A percentile compares a stretch with the other conserved stretches of the same genome.
Conservation (phyloP, 2,888 invertebrate species). For the Aphidius colemani region DNA sequence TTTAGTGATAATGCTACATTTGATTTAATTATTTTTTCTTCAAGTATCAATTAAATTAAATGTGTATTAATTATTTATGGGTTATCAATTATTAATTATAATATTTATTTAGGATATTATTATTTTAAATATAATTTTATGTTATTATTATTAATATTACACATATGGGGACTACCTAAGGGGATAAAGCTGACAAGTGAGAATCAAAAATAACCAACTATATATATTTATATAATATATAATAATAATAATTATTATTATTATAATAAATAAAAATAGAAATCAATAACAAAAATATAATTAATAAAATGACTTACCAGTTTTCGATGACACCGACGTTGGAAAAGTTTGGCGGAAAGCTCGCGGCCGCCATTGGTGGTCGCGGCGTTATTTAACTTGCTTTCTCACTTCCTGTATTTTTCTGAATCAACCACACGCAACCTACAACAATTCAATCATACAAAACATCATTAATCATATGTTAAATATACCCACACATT, state of each 20-base stretch:
- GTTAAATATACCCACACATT: not conserved
- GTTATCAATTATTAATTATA: no score
- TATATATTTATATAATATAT: no score
- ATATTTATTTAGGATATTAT: no score
- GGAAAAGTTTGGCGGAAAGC: conserved; percentile 55
- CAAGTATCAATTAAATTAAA: not conserved
- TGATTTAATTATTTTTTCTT: not conserved
- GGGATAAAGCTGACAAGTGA: no score
- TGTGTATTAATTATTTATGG: no score
- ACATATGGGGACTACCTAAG: no score
- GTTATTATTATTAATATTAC: not conserved
- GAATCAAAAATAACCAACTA: no score
- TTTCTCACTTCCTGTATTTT: conserved; percentile 44
- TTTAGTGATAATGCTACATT: not conserved
- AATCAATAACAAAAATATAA: conserved; percentile 23
- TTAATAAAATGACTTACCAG: conserved; percentile 48
- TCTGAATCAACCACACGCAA: conserved; percentile 37
- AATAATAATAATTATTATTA: not conserved
- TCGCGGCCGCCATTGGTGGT: conserved; percentile 55
- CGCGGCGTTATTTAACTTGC: conserved; percentile 45
- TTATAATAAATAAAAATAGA: conserved; percentile 10
- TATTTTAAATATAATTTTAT: no score
- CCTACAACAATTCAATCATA: conserved; percentile 2
- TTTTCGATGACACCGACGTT: conserved; percentile 57
- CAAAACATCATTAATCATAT: not conserved